These are phyloP conservation scores for Danaus plexippus DNA, from an alignment of 1,140 invertebrate genomes.

Conservation along the genomic window DNA sequence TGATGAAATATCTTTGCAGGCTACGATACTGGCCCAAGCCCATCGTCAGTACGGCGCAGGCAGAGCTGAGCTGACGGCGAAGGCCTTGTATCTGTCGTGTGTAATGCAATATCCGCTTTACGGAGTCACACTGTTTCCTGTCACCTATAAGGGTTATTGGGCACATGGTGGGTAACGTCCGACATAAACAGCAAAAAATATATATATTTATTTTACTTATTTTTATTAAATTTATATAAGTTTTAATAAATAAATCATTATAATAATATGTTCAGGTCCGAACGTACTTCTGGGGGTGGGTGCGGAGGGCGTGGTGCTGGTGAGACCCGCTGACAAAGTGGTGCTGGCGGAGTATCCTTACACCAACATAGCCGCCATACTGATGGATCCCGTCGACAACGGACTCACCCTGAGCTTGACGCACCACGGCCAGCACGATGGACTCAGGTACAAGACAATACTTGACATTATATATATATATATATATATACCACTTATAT, in stretches of 20 bases:
- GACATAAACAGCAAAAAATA: neutral
- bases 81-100: slow-evolving; percentile 94
- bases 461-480: neutral
- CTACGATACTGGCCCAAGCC: slow-evolving; percentile 88
- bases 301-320: slow-evolving; percentile 89
- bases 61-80: slow-evolving; percentile 91
- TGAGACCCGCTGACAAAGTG: slow-evolving; percentile 91
- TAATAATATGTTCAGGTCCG: slow-evolving; percentile 44
- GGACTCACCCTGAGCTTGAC: slow-evolving; percentile 88
- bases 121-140: slow-evolving; percentile 93
- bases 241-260: neutral
- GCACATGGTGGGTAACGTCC: slow-evolving; percentile 78
- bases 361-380: slow-evolving; percentile 90
- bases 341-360: slow-evolving; percentile 92
- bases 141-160: slow-evolving; percentile 93
- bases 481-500: no score
- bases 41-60: slow-evolving; percentile 92
- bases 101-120: slow-evolving; percentile 98
- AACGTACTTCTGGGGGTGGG: slow-evolving; percentile 87
- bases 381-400: slow-evolving; percentile 92
- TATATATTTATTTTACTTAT: neutral
- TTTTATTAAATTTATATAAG: slow-evolving; percentile 5
- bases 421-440: slow-evolving; percentile 63
- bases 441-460: slow-evolving; percentile 35
- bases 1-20: slow-evolving; percentile 39